Base-by-base conservation (phyloP, 92 coral and sea anemone species). In the Palythoa caribaeorum region DNA sequence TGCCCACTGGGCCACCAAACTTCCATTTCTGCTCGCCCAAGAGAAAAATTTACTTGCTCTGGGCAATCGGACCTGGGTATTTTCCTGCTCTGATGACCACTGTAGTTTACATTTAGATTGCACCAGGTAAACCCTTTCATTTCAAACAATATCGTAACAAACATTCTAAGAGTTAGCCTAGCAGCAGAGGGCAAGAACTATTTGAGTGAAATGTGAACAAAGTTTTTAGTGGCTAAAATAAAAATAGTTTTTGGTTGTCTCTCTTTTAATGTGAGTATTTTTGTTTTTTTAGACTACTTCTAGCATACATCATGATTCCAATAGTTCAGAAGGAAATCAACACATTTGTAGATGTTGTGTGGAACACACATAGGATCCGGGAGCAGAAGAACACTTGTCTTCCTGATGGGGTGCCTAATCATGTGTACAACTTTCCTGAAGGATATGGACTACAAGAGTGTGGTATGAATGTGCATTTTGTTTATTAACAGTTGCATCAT, bases 361-460 rank as follows among this genome's bases (percentile, higher is more conserved):
- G 89, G 89, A 86, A 86, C 80, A 73, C 53, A 44, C 89, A 75
- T 75, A 75, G 89, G 53, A 86, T 86, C 39, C 89, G 89, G 57
- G 83, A 20, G 51, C 89, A 86, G 62, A 86, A 86, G 52, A 76
- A 86, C 75, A 86, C 88, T 16, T 73, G n/a, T 52, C 89, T 86
- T 73, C 89, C 89, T n/a, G 83, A 86, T 86, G 89, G 89, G 28
- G 74, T 86, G 28, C 89, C 83, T 7, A 86, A 86, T 54, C 83
- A 75, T 54, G 60, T 86, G 73, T 73, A 86, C 69, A 77, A 19
- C 37, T 86, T 86, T 62, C 83, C 89, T 53, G 75, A 86, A 72
- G n/a, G 76, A 75, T 86, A 86, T 86, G 89, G 83, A 21, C 83
- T 86, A 51, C 73, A 86, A 76, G 89, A 86, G 47, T 86, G 89